These are phyloP conservation scores for Calephelis perditalis DNA, from an alignment of 2,888 invertebrate species.

Conservation along the genomic window DNA sequence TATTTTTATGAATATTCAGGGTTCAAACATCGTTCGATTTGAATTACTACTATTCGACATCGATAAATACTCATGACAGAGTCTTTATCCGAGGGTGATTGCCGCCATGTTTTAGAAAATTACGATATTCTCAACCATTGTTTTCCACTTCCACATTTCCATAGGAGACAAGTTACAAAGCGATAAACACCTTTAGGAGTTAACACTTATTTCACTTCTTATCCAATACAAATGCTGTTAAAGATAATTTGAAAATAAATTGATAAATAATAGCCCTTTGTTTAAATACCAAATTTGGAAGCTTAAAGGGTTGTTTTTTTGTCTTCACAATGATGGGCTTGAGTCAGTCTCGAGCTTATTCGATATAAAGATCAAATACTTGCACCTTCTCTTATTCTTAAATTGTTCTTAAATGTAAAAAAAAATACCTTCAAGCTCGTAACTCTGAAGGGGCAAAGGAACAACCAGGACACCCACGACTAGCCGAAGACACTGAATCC, in stretches of 20 bases:
- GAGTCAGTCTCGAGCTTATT: too few relatives aligned
- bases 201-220: constrained; percentile 16
- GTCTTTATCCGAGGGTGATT: constrained; percentile 37
- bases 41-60: constrained; percentile 25
- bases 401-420: too few relatives aligned
- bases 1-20: too few relatives aligned
- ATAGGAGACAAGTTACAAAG: constrained; percentile 10
- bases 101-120: constrained; percentile 38
- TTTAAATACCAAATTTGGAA: neutral
- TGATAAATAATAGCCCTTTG: neutral
- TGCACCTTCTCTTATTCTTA: too few relatives aligned
- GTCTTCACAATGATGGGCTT: too few relatives aligned
- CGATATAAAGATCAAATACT: too few relatives aligned
- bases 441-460: too few relatives aligned
- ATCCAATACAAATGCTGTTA: neutral
- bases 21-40: constrained; percentile 31
- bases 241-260: constrained; percentile 4
- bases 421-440: too few relatives aligned
- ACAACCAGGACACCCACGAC: too few relatives aligned
- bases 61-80: too few relatives aligned
- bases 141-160: constrained; percentile 19
- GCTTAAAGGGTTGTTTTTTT: neutral
- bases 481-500: too few relatives aligned
- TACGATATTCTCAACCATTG: constrained; percentile 33
- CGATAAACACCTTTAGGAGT: constrained; percentile 12